Evolutionary conservation across 2,888 invertebrate genomes (phyloP), one percentile per base, ranked within the genome.

Genomic region (Brachylomia viminalis): DNA sequence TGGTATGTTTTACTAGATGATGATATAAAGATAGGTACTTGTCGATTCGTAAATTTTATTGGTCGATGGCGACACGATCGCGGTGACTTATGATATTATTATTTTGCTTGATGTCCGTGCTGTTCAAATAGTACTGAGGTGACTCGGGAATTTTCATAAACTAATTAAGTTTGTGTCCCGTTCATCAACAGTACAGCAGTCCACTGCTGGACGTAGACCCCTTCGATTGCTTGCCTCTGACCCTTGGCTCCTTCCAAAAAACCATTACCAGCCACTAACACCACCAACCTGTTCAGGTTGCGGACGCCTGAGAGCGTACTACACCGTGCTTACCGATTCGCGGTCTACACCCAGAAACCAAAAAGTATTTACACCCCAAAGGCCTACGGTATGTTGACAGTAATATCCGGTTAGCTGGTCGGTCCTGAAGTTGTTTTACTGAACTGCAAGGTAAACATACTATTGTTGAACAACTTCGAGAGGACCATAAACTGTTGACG

Each of bases 81-180:
- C 56, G 77, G 56, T 64, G 54, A 64, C 33, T 42, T 61, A 15
- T 61, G 7, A 38, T 79, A 47, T 79, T 64, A 30, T 62, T 70
- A 54, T 79, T 77, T 78, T 64, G 81, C 81, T 81, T 52, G 33
- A 81, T 81, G 56, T 75, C 56, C 49, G 75, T 81, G 62, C 47
- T 64, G 13, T 49, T 54, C 30, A 54, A 27, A 38, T 33, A 20
- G 15, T 47, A 30, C 23, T 58, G 59, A 59, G 27, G 20, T 80
- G 54, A 20, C 38, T 38, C 30, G 13, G 47, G 42, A 47, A 47
- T 54, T 77, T 75, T 62, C 33, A 33, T 42, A 47, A 72, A 54
- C 42, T 1, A 59, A 15, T 15, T 3, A 45, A 52, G 52, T 61
- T 33, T 61, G 52, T 73, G 38, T 62, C 49, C 23, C 20, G 49